Percentiles rank a stretch among this genome's conserved stretches.
Conservation (phyloP, 2,797 vertebrate species). For the Pangasius djambal region DNA sequence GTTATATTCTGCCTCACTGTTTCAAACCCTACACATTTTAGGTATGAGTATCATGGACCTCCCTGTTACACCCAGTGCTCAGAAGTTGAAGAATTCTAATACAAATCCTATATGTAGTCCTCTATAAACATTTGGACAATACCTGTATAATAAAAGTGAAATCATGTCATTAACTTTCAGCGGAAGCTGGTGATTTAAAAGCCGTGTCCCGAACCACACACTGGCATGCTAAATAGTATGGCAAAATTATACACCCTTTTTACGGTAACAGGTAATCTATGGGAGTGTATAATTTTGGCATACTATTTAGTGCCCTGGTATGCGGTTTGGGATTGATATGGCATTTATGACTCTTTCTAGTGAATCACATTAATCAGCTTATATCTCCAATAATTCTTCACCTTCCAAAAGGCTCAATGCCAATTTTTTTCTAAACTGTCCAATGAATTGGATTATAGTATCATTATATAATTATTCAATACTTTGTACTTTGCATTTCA, state of each 20-base stretch:
- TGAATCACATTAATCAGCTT: not conserved
- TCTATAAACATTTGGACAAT: not conserved
- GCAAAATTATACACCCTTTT: not conserved
- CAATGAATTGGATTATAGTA: not conserved
- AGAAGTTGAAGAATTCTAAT: not conserved
- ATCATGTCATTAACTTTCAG: not conserved
- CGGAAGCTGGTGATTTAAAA: not conserved
- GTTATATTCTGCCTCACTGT: conserved; percentile 4
- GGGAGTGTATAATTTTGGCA: not conserved
- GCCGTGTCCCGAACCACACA: not conserved
- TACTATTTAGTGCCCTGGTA: not conserved
- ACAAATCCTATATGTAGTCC: not conserved
- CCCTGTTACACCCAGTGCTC: not conserved
- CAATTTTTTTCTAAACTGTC: not conserved
- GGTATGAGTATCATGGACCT: not conserved
- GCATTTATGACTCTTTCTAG: not conserved
- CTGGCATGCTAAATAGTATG: not conserved
- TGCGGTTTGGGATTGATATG: not conserved
- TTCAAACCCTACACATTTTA: not conserved
- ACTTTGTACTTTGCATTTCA: not conserved
- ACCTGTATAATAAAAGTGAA: not conserved
- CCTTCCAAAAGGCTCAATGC: not conserved
- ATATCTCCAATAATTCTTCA: not conserved
- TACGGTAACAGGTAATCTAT: not conserved
- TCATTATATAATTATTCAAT: not conserved